Conservation (phyloP, 2,797 vertebrate genomes). For the Myotis planiceps region DNA sequence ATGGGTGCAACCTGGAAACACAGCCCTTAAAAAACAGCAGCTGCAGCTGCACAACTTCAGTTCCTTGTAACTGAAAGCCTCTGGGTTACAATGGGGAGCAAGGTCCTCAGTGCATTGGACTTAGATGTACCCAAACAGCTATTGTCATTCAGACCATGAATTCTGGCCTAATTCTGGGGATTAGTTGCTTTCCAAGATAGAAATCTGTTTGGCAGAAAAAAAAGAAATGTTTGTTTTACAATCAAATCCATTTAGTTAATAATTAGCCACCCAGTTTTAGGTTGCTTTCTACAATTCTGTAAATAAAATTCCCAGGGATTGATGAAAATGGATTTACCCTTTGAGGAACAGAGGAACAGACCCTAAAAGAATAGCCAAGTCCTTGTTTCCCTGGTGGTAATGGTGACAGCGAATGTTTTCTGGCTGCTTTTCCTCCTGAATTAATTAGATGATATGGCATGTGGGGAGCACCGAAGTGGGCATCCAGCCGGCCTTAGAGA, state of each 20-base stretch:
- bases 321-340: background rate
- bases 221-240: constrained; percentile 69
- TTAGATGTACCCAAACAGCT: constrained; percentile 57
- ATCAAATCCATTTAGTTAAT: constrained; percentile 69
- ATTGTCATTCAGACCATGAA: constrained; percentile 60
- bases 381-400: background rate
- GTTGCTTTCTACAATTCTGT: constrained; percentile 38
- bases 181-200: constrained; percentile 60
- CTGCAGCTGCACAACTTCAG: background rate
- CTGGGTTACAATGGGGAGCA: background rate
- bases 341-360: constrained; percentile 1
- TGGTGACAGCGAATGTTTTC: background rate
- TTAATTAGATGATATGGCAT: background rate
- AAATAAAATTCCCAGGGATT: constrained; percentile 40
- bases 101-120: constrained; percentile 39
- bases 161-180: constrained; percentile 61
- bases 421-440: constrained; percentile 1
- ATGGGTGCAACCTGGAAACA: background rate
- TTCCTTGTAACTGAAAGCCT: background rate
- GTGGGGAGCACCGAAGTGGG: background rate
- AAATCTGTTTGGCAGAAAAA: constrained; percentile 73
- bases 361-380: background rate
- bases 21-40: background rate
- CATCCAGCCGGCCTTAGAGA: background rate
- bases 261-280: constrained; percentile 59